A percentile compares a stretch with the other conserved stretches of the same genome.
phyloP scores from a whole-genome alignment of 2,888 invertebrate species.

The Drosophila ustulata region DNA sequence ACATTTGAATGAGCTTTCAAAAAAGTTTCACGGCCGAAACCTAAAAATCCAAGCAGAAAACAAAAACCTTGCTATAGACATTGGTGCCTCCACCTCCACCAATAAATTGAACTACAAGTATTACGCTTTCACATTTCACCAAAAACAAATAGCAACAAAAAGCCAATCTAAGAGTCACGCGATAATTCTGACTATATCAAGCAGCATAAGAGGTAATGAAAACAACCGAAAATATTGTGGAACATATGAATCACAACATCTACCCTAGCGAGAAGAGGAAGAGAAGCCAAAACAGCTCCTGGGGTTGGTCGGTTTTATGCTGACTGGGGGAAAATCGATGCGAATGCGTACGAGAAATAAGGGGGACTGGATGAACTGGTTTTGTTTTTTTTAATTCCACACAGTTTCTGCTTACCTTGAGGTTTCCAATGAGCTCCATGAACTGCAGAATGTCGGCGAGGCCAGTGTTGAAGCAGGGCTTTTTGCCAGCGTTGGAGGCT shows the following conservation, averaged over 20 bases:
- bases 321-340: slow-evolving; percentile 60
- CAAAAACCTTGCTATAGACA: slow-evolving; percentile 42
- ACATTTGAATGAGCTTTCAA: background rate
- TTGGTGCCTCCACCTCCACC: slow-evolving; percentile 16
- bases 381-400: background rate
- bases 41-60: slow-evolving; percentile 24
- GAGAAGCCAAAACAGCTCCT: slow-evolving; percentile 11
- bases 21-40: slow-evolving; percentile 32
- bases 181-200: slow-evolving; percentile 20
- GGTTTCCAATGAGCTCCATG: slow-evolving; percentile 89
- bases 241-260: slow-evolving; percentile 27
- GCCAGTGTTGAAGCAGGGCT: slow-evolving; percentile 82
- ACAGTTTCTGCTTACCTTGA: slow-evolving; percentile 87
- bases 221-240: slow-evolving; percentile 13
- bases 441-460: slow-evolving; percentile 86
- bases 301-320: slow-evolving; percentile 9
- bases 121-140: slow-evolving; percentile 16
- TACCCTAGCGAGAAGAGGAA: background rate
- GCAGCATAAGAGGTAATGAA: slow-evolving; percentile 1
- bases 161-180: slow-evolving; percentile 52
- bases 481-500: slow-evolving; percentile 63
- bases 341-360: background rate
- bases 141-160: slow-evolving; percentile 14
- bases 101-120: slow-evolving; percentile 8
- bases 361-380: slow-evolving; percentile 31